Base-by-base conservation (phyloP, 53 echinoderm and acorn worm species). In the Antedon mediterranea region DNA sequence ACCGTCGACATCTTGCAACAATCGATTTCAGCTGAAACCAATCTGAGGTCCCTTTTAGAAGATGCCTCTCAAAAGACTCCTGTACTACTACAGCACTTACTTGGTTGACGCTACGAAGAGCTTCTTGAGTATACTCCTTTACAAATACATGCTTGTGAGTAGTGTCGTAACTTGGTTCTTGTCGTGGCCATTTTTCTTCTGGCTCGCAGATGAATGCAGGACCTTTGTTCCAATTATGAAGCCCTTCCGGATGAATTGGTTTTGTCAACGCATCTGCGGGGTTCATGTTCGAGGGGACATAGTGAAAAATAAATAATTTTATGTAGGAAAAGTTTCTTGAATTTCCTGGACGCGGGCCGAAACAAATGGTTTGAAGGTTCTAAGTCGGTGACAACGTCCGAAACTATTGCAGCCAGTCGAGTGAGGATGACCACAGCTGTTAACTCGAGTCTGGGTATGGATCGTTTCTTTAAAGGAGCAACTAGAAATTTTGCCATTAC, bases 361-460 rank as follows among this genome's bases (percentile, higher is more conserved):
- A 20, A 83, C 78, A 37, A 83, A 83, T 37, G 83, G 78, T 71
- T 83, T 83, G 42, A 41, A 83, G 0, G 11, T 37, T 37, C 37
- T 11, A 11, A 37, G 11, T 37, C 4, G 37, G 37, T 37, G 6
- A 37, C 37, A 4, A 11, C 11, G 11, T 37, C 11, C 6, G 37
- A 37, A 0, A 83, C 76, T 32, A 76, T 28, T 29, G 32, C 34
- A 34, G 26, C 27, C 0, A 83, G 76, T 71, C 83, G 28, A 2
- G 71, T 33, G 28, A 77, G 43, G 32, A 83, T 76, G 4, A 83
- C 78, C 4, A 83, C 72, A 6, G 78, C 83, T 34, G 76, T 71
- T 33, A 82, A 71, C 71, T 82, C 82, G 31, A 82, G 32, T 28
- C 82, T 42, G 28, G 82, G 82, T 32, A 82, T 18, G 27, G 82